These are phyloP conservation scores for Scyliorhinus canicula DNA, from an alignment of 2,797 vertebrate species.

Conservation along the genomic window DNA sequence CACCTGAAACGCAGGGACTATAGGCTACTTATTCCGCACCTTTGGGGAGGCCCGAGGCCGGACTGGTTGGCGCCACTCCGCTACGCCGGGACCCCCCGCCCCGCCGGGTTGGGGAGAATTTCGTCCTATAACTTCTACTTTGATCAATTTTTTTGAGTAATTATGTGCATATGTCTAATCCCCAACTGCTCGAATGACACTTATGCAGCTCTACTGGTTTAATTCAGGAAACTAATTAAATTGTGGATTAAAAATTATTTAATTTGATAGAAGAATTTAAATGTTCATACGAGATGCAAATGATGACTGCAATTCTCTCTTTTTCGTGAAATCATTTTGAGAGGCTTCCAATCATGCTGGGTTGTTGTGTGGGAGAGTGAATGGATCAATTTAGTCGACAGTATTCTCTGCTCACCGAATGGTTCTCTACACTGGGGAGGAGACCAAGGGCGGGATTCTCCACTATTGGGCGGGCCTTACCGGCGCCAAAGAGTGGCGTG, in stretches of 20 bases:
- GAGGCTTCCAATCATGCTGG: not conserved
- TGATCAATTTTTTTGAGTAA: constrained; percentile 3
- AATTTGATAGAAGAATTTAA: not conserved
- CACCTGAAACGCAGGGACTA: too few relatives aligned
- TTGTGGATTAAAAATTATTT: not conserved
- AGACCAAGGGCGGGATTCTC: too few relatives aligned
- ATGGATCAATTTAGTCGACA: not conserved
- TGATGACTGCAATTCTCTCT: not conserved
- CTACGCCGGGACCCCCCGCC: too few relatives aligned
- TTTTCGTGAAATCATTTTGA: not conserved
- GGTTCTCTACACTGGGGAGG: not conserved
- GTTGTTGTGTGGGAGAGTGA: not conserved
- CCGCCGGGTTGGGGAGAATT: too few relatives aligned
- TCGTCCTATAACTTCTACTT: not conserved
- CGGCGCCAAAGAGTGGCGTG: too few relatives aligned
- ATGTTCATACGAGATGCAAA: not conserved
- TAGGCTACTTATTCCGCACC: too few relatives aligned
- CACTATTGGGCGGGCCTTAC: too few relatives aligned
- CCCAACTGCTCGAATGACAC: not conserved
- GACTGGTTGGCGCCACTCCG: too few relatives aligned
- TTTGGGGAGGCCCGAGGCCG: too few relatives aligned
- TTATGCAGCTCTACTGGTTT: not conserved
- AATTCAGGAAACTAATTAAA: not conserved
- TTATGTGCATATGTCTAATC: not conserved
- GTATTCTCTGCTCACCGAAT: not conserved